Conservation (phyloP, 2,113 vertebrate species). For the Procavia capensis region DNA sequence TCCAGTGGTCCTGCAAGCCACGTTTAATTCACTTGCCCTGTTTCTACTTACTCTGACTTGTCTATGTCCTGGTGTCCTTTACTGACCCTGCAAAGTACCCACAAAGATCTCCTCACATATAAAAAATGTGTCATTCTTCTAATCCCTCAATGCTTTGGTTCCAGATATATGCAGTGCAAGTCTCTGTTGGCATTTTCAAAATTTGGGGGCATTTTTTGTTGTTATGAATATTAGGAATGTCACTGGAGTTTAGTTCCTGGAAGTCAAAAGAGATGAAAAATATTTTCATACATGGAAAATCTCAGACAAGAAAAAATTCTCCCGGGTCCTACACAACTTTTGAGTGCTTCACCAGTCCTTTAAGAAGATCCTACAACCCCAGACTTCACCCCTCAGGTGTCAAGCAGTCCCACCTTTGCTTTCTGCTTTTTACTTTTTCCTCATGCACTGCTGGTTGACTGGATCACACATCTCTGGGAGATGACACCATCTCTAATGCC, state of each 20-base stretch:
- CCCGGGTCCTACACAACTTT: neutral
- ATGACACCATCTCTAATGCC: neutral
- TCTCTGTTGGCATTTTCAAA: neutral
- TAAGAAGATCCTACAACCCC: neutral
- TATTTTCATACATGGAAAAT: neutral
- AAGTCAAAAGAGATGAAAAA: neutral
- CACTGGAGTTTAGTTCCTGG: neutral
- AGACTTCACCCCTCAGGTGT: neutral
- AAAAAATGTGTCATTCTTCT: neutral
- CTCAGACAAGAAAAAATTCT: neutral
- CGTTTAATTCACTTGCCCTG: neutral
- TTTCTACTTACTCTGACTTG: neutral
- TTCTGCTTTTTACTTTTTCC: neutral
- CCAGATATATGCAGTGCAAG: neutral
- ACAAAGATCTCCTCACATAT: neutral
- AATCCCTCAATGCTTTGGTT: neutral
- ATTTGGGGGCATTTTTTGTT: neutral
- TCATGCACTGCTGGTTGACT: neutral
- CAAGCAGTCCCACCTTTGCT: neutral
- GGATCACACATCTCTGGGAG: neutral
- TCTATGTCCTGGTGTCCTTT: neutral
- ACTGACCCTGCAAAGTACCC: neutral
- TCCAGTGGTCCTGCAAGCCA: rapidly evolving
- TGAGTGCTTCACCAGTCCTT: neutral
- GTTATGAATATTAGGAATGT: neutral